Evolutionary conservation across 2,888 invertebrate genomes (phyloP).

Genomic region (Dynastes maya): DNA sequence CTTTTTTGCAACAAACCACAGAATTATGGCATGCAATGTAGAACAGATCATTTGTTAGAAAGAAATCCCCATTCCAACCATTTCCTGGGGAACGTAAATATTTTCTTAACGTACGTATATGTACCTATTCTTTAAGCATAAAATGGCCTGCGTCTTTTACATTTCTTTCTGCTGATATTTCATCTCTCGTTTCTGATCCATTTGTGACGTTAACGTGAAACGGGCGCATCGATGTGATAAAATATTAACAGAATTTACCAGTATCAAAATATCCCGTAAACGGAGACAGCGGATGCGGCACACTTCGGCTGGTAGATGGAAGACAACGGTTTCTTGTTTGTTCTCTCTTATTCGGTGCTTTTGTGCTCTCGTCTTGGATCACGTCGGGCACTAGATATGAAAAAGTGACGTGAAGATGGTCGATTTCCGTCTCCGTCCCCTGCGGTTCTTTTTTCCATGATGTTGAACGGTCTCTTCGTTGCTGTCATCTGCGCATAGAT

Average conservation of each 20-base stretch:
- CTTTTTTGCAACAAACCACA: too few relatives aligned
- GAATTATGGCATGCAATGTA: too few relatives aligned
- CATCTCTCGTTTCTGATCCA: not conserved
- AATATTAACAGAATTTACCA: slow-evolving; percentile 34
- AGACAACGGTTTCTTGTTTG: slow-evolving; percentile 23
- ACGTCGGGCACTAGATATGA: slow-evolving; percentile 52
- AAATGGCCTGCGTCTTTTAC: not conserved
- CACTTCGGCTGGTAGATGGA: not conserved
- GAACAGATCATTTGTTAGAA: too few relatives aligned
- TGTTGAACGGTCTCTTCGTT: not conserved
- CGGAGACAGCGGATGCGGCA: slow-evolving; percentile 8
- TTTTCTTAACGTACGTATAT: too few relatives aligned
- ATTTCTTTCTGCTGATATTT: not conserved
- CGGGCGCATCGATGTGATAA: slow-evolving; percentile 4
- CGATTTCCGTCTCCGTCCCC: slow-evolving; percentile 3
- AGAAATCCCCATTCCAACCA: too few relatives aligned
- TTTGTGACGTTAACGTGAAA: slow-evolving; percentile 20
- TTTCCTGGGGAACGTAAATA: too few relatives aligned
- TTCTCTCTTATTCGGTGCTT: slow-evolving; percentile 20
- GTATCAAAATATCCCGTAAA: slow-evolving; percentile 18
- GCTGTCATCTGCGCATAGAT: slow-evolving; percentile 58
- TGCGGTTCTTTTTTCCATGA: slow-evolving; percentile 6
- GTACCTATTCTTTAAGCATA: too few relatives aligned
- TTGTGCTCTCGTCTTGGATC: slow-evolving; percentile 29
- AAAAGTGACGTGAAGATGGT: slow-evolving; percentile 59